phyloP scores from a whole-genome alignment of 2,113 vertebrate species.

The Phalacrocorax aristotelis region DNA sequence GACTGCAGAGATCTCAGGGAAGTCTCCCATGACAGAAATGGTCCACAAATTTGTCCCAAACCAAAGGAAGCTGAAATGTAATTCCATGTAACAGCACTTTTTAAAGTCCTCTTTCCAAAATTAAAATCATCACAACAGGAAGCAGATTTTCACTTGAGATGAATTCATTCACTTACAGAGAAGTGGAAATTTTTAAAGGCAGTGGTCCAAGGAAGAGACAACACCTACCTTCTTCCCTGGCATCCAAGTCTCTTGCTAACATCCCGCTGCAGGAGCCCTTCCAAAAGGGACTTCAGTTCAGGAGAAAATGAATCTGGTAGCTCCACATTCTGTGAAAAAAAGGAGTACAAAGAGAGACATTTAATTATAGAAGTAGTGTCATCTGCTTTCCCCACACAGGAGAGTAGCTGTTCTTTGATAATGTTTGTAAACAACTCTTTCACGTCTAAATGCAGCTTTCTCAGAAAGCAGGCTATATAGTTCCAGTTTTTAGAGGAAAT shows the following conservation, averaged over 20 bases:
- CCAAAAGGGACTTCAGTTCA: conserved; percentile 90
- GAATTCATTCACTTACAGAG: not conserved
- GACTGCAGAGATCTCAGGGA: not conserved
- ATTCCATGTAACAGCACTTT: not conserved
- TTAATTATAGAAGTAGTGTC: accelerated
- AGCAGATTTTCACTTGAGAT: conserved; percentile 18
- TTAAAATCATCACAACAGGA: not conserved
- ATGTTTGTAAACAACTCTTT: not conserved
- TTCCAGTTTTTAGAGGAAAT: not conserved
- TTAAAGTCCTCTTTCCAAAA: conserved; percentile 2
- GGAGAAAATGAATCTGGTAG: conserved; percentile 91
- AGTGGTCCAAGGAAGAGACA: not conserved
- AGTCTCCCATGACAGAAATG: not conserved
- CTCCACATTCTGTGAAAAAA: conserved; percentile 85
- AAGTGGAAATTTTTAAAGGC: conserved; percentile 23
- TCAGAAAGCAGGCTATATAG: not conserved
- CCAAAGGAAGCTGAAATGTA: not conserved
- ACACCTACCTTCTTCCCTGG: conserved; percentile 85
- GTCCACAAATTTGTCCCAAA: not conserved
- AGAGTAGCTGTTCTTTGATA: not conserved
- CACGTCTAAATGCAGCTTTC: accelerated
- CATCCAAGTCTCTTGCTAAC: conserved; percentile 91
- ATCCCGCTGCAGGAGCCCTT: conserved; percentile 91
- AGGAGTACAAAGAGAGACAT: not conserved
- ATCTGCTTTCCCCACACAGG: not conserved